phyloP scores from a whole-genome alignment of 2,888 invertebrate species.

The Epinotia nisella region DNA sequence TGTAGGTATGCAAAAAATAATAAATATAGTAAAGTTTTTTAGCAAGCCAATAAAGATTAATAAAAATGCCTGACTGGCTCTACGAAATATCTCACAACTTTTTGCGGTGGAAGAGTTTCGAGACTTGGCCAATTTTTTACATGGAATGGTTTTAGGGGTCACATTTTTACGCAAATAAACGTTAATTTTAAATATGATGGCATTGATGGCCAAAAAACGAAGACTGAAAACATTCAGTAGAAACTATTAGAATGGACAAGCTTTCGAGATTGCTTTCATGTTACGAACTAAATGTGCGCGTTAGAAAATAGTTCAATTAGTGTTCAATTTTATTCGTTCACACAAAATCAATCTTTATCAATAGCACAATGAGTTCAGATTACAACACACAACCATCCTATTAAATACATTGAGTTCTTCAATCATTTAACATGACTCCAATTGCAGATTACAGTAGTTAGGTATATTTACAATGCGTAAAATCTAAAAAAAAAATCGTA shows the following conservation, averaged over 20 bases:
- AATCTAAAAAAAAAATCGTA: no score
- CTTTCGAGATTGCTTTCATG: neutral
- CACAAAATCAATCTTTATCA: constrained; percentile 2
- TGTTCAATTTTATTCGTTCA: neutral
- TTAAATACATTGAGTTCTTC: neutral
- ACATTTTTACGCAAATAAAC: no score
- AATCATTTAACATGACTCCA: neutral
- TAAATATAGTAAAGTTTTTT: no score
- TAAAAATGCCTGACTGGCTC: no score
- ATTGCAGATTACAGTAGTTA: neutral
- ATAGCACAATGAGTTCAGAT: neutral
- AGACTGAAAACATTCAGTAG: neutral
- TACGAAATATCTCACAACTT: no score
- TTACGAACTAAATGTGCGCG: neutral
- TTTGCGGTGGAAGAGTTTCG: no score
- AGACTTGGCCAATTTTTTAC: no score
- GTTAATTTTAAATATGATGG: no score
- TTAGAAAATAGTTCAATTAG: constrained; percentile 17
- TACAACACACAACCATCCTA: neutral
- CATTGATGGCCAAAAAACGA: neutral
- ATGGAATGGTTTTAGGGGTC: no score
- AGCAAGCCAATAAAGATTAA: no score
- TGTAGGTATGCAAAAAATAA: no score
- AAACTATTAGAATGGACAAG: neutral
- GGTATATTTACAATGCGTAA: neutral